A percentile compares a stretch with the other conserved stretches of the same genome.
Conservation (phyloP, 1,140 invertebrate genomes). For the Euura saliciscinereae region DNA sequence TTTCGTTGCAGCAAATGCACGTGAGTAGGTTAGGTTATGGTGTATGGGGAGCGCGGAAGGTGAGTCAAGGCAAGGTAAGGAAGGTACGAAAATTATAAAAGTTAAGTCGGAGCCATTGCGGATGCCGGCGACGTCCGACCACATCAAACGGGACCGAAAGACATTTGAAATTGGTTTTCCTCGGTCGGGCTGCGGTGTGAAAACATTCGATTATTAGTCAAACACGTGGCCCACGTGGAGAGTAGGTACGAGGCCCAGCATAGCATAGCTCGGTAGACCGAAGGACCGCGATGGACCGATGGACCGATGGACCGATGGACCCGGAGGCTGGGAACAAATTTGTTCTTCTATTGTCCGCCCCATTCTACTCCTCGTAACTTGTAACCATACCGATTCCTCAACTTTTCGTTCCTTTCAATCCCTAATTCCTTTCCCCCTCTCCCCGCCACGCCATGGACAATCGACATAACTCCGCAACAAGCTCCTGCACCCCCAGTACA, state of each 20-base stretch:
- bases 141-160: conserved; percentile 4
- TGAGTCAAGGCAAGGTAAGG: neutral
- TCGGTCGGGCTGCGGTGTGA: conserved; percentile 6
- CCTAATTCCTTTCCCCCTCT: neutral
- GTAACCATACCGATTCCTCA: neutral
- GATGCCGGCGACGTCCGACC: neutral
- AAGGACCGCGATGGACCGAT: too few species aligned
- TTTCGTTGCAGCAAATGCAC: neutral
- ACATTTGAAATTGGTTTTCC: conserved; percentile 7
- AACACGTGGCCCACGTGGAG: conserved; percentile 6
- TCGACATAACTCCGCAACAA: neutral
- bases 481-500: neutral
- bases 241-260: neutral
- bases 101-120: conserved; percentile 2
- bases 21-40: neutral
- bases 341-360: conserved; percentile 1
- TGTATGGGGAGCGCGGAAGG: neutral
- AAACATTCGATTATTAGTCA: conserved; percentile 7
- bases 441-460: neutral
- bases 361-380: conserved; percentile 1
- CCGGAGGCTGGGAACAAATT: conserved; percentile 6
- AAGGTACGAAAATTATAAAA: conserved; percentile 7
- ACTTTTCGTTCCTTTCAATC: neutral
- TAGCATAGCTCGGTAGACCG: neutral
- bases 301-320: neutral